A percentile compares a stretch with the other conserved stretches of the same genome.
Conservation (phyloP, 2,797 vertebrate genomes). For the Liparis tanakae region DNA sequence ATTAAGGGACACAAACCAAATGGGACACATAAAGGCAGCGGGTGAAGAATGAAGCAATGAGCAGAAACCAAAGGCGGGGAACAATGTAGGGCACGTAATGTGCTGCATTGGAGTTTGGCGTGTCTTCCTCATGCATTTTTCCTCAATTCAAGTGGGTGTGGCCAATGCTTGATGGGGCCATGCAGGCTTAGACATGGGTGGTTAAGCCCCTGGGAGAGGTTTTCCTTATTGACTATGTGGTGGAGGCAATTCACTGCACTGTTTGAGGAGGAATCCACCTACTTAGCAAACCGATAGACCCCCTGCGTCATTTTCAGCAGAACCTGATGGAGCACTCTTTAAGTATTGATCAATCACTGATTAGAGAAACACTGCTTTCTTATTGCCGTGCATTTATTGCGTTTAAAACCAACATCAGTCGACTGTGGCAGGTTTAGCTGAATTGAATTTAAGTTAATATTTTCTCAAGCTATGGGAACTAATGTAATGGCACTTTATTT, state of each 20-base stretch:
- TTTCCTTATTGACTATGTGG: conserved; percentile 45
- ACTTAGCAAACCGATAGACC: conserved; percentile 31
- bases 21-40: conserved; percentile 36
- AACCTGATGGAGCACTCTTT: conserved; percentile 48
- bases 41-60: conserved; percentile 10
- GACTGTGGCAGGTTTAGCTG: background rate
- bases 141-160: conserved; percentile 27
- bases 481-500: background rate
- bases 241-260: conserved; percentile 52
- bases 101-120: background rate
- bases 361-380: conserved; percentile 20
- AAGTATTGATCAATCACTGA: conserved; percentile 52
- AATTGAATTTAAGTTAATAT: background rate
- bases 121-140: conserved; percentile 9
- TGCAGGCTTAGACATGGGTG: background rate
- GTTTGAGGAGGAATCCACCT: conserved; percentile 33
- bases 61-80: conserved; percentile 19
- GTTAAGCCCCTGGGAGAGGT: conserved; percentile 7
- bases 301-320: conserved; percentile 29
- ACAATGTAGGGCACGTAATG: conserved; percentile 17
- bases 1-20: conserved; percentile 28
- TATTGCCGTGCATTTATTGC: conserved; percentile 17
- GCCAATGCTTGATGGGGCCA: conserved; percentile 39
- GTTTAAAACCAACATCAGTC: conserved; percentile 19
- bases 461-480: background rate